Percentiles rank a stretch among this genome's conserved stretches.
These are phyloP conservation scores for Entomobrya multifasciata DNA, from an alignment of 2,888 invertebrate species.

Conservation along the genomic window DNA sequence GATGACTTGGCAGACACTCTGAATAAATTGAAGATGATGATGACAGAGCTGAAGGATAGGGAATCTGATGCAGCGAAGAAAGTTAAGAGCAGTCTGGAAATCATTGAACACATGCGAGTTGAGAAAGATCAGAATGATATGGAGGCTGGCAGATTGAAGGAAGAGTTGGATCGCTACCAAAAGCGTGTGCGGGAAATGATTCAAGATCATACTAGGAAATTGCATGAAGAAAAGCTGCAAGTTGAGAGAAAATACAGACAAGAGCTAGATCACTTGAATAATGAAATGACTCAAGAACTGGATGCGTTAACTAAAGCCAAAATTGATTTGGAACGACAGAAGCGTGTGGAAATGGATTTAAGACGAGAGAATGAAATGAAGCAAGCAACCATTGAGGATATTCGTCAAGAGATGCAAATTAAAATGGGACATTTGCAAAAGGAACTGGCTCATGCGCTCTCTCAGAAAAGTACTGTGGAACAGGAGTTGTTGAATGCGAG, in stretches of 20 bases:
- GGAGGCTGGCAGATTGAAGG: conserved; percentile 88
- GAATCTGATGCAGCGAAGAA: conserved; percentile 86
- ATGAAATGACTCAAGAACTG: conserved; percentile 90
- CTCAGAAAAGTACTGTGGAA: conserved; percentile 89
- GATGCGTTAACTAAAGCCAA: conserved; percentile 88
- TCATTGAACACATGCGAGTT: conserved; percentile 89
- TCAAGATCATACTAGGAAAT: conserved; percentile 87
- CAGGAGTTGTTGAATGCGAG: conserved; percentile 89
- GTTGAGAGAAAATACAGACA: conserved; percentile 84
- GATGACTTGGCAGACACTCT: conserved; percentile 86
- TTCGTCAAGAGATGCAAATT: conserved; percentile 89
- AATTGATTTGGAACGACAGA: conserved; percentile 89
- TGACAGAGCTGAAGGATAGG: conserved; percentile 85
- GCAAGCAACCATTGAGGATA: conserved; percentile 88
- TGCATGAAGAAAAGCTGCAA: conserved; percentile 88
- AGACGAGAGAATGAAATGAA: conserved; percentile 90
- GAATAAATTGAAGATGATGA: conserved; percentile 85
- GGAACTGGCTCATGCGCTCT: conserved; percentile 88
- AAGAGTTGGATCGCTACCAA: conserved; percentile 89
- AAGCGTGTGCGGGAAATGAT: conserved; percentile 88
- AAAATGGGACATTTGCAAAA: conserved; percentile 89
- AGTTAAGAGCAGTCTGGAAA: conserved; percentile 86
- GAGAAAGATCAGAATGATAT: conserved; percentile 88
- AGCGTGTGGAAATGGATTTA: conserved; percentile 88
- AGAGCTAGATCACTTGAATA: conserved; percentile 89